Evolutionary conservation across 2,888 invertebrate genomes (phyloP).

Genomic region (Hirtodrosophila histrioides): DNA sequence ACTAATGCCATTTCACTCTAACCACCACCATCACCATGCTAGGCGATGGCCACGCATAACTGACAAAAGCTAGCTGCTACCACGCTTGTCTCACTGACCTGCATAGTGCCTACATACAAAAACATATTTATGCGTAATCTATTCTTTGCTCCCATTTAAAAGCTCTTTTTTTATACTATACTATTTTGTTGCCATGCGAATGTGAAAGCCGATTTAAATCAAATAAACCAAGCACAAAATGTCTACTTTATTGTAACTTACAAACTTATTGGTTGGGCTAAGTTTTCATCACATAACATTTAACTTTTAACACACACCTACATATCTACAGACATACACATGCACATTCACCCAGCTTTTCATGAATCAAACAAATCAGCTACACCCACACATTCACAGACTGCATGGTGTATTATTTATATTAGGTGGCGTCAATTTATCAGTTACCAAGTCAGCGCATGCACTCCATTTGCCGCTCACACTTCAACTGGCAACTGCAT

Average conservation of each 20-base stretch:
- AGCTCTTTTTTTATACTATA: slow-evolving; percentile 8
- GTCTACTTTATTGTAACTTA: slow-evolving; percentile 41
- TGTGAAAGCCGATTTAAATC: slow-evolving; percentile 22
- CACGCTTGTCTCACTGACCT: slow-evolving; percentile 20
- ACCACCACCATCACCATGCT: slow-evolving; percentile 17
- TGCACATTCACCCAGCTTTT: slow-evolving; percentile 5
- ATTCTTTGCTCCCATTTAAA: slow-evolving; percentile 1
- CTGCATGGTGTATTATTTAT: no score
- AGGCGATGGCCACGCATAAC: slow-evolving; percentile 4
- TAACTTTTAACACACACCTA: slow-evolving; percentile 1
- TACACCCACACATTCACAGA: slow-evolving; percentile 15
- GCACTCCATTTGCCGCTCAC: no score
- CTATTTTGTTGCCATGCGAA: slow-evolving; percentile 34
- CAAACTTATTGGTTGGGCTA: slow-evolving; percentile 37
- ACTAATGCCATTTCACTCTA: slow-evolving; percentile 47
- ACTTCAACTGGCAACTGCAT: no score
- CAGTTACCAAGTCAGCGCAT: no score
- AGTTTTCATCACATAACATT: slow-evolving; percentile 5
- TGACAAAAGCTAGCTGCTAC: slow-evolving; percentile 48
- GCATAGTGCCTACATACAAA: slow-evolving; percentile 10
- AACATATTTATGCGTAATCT: slow-evolving; percentile 19
- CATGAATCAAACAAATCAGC: slow-evolving; percentile 8
- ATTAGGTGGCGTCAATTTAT: no score
- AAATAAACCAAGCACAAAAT: slow-evolving; percentile 35
- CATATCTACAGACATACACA: no score